Evolutionary conservation across 2,888 invertebrate species (phyloP).

Genomic region (Sinopyrophorus schimmeli): DNA sequence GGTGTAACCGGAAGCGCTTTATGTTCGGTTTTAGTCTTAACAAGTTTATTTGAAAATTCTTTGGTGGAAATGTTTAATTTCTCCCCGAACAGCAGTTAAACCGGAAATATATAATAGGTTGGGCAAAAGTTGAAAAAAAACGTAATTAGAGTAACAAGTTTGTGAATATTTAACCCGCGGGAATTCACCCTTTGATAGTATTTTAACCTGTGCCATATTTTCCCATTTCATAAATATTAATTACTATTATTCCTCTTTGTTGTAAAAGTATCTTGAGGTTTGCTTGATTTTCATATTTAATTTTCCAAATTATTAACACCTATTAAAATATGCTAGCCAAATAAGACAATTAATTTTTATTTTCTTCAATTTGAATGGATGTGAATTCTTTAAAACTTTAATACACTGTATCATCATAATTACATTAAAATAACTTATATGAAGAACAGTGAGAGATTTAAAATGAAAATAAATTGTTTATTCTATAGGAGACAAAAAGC

Average conservation of each 20-base stretch:
- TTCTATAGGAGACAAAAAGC: no score
- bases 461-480: no score
- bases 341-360: no score
- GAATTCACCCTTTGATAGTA: conserved; percentile 34
- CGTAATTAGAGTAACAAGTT: conserved; percentile 36
- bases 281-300: no score
- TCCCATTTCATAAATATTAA: conserved; percentile 34
- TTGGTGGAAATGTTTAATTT: conserved; percentile 33
- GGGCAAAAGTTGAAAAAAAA: conserved; percentile 33
- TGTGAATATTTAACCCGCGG: conserved; percentile 33
- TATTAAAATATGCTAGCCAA: no score
- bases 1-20: conserved; percentile 21
- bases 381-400: no score
- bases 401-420: no score
- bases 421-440: no score
- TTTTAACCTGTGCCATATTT: conserved; percentile 34
- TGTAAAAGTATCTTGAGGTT: conserved; percentile 15
- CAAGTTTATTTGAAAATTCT: conserved; percentile 35
- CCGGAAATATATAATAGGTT: conserved; percentile 32
- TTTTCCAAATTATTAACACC: no score
- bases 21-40: conserved; percentile 25
- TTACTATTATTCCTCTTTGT: conserved; percentile 27
- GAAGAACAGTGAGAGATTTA: no score
- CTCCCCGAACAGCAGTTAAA: conserved; percentile 36
- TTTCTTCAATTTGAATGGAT: no score